These are phyloP conservation scores for Dryadula phaetusa DNA, from an alignment of 2,888 invertebrate genomes.

Conservation along the genomic window DNA sequence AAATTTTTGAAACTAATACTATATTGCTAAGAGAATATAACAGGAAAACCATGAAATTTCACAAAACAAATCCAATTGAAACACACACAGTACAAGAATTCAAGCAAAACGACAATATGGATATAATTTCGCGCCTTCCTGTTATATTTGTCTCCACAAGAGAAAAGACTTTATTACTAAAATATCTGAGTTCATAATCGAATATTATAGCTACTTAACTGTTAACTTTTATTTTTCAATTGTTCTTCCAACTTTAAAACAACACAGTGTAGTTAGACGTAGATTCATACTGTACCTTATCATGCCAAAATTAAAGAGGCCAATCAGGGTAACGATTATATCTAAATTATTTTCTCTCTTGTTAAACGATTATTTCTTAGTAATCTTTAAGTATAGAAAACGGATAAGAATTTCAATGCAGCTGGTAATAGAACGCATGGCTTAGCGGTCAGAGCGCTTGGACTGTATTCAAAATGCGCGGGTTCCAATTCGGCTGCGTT, in stretches of 20 bases:
- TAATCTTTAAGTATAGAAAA: too few species aligned
- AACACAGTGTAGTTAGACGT: conserved; percentile 29
- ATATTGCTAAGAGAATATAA: conserved; percentile 24
- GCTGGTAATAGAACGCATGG: too few species aligned
- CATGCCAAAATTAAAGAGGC: too few species aligned
- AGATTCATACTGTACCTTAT: conserved; percentile 3
- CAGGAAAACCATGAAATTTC: conserved; percentile 39
- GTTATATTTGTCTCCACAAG: conserved; percentile 17
- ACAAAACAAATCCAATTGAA: conserved; percentile 43
- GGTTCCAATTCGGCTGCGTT: too few species aligned
- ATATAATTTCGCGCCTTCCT: conserved; percentile 50
- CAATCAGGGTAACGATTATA: too few species aligned
- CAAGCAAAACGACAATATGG: conserved; percentile 49
- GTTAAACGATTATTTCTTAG: too few species aligned
- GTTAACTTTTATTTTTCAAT: conserved; percentile 31
- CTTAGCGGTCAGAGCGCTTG: too few species aligned
- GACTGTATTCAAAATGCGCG: too few species aligned
- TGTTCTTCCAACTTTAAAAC: conserved; percentile 33
- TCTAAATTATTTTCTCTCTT: too few species aligned
- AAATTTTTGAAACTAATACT: too few species aligned
- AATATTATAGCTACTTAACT: conserved; percentile 2
- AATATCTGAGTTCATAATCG: conserved; percentile 26
- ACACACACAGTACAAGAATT: conserved; percentile 49
- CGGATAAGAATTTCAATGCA: too few species aligned
- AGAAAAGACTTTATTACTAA: not conserved